phyloP scores from a whole-genome alignment of 92 coral and sea anemone genomes.

The Phymanthus crucifer region DNA sequence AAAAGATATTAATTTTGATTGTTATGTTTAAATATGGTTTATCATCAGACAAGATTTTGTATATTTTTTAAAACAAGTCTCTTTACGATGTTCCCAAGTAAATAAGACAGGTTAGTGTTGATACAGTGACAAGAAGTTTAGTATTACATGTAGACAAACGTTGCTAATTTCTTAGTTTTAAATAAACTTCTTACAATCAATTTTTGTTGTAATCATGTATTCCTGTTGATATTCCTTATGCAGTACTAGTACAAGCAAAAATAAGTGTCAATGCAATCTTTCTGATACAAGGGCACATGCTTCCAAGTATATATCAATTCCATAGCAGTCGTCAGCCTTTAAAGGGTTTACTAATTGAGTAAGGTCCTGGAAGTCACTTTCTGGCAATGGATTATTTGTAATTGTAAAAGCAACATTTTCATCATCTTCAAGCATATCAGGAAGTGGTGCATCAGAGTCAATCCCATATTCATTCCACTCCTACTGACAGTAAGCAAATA shows the following conservation, averaged over 20 bases:
- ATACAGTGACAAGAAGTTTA: too few species aligned
- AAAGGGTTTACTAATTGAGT: slow-evolving; percentile 16
- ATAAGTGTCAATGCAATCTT: slow-evolving; percentile 6
- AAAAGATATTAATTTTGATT: neutral
- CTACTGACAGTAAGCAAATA: slow-evolving; percentile 3
- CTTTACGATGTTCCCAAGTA: neutral
- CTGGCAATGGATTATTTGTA: slow-evolving; percentile 30
- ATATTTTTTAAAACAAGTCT: neutral
- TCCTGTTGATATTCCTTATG: neutral
- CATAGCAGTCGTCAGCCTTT: slow-evolving; percentile 41
- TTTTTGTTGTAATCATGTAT: neutral
- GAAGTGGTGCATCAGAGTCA: slow-evolving; percentile 39
- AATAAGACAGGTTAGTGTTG: slow-evolving; percentile 1
- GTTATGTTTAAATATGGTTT: neutral
- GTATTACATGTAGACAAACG: neutral
- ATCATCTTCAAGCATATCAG: slow-evolving; percentile 16
- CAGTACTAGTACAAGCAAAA: neutral
- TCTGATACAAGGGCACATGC: slow-evolving; percentile 36
- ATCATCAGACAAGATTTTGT: neutral
- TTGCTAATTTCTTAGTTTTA: neutral
- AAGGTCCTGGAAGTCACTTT: slow-evolving; percentile 19
- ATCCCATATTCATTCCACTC: slow-evolving; percentile 57
- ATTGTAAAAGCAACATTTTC: slow-evolving; percentile 25
- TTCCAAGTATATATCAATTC: slow-evolving; percentile 33
- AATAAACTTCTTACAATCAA: neutral